These are phyloP conservation scores for Argyra leucocephala DNA, from an alignment of 2,888 invertebrate species.

Conservation along the genomic window DNA sequence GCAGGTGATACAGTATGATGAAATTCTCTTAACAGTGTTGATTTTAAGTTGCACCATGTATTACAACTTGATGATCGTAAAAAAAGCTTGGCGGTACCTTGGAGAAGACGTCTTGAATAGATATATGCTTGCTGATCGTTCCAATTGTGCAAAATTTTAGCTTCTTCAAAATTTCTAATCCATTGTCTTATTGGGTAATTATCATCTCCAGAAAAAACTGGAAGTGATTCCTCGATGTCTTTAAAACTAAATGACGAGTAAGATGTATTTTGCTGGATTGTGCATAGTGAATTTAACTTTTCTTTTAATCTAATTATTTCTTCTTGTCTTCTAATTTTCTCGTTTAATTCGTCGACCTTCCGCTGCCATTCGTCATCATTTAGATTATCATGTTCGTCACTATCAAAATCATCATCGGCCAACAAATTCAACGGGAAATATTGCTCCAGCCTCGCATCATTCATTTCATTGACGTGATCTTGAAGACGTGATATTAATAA, in stretches of 20 bases:
- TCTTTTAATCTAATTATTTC: slow-evolving; percentile 15
- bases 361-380: background rate
- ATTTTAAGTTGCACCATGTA: no score
- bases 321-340: slow-evolving; percentile 15
- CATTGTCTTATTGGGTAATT: no score
- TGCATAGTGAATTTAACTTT: slow-evolving; percentile 13
- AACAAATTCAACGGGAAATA: slow-evolving; percentile 14
- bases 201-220: no score
- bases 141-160: slow-evolving; percentile 14
- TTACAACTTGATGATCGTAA: slow-evolving; percentile 13
- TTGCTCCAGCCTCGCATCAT: slow-evolving; percentile 7
- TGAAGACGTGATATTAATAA: slow-evolving; percentile 14
- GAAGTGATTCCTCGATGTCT: slow-evolving; percentile 20
- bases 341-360: slow-evolving; percentile 10
- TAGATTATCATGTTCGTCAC: background rate
- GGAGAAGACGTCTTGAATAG: slow-evolving; percentile 15
- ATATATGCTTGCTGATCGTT: slow-evolving; percentile 18
- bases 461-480: slow-evolving; percentile 13
- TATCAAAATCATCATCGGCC: background rate
- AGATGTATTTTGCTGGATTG: slow-evolving; percentile 4
- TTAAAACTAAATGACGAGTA: slow-evolving; percentile 15
- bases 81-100: slow-evolving; percentile 19
- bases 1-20: slow-evolving; percentile 16
- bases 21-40: no score
- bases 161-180: no score